Evolutionary conservation across 2,888 invertebrate genomes (phyloP).

Genomic region (Hydraecia micacea): DNA sequence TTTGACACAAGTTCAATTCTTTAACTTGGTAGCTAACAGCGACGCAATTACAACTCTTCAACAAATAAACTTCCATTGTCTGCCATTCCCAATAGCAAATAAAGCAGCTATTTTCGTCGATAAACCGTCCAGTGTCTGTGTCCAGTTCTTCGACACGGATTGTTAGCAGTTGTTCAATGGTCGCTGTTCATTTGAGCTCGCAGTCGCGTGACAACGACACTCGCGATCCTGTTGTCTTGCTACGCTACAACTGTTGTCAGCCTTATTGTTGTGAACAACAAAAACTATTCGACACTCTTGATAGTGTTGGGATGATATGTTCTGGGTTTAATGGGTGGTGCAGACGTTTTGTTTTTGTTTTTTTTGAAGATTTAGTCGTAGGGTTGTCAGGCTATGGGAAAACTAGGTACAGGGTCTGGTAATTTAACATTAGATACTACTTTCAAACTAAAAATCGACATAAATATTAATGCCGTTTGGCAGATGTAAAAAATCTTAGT

Average conservation of each 20-base stretch:
- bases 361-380: not conserved
- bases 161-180: slow-evolving; percentile 69
- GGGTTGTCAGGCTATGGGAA: not conserved
- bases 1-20: not conserved
- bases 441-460: not conserved
- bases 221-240: slow-evolving; percentile 70
- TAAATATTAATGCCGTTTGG: not conserved
- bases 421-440: not conserved
- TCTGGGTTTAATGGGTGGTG: slow-evolving; percentile 14
- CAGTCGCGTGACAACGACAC: slow-evolving; percentile 72
- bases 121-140: slow-evolving; percentile 58
- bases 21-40: not conserved
- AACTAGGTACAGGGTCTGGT: not conserved
- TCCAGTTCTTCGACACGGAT: slow-evolving; percentile 69
- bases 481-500: not conserved
- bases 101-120: slow-evolving; percentile 61
- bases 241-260: slow-evolving; percentile 55
- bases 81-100: slow-evolving; percentile 41
- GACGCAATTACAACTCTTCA: slow-evolving; percentile 11
- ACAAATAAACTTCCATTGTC: slow-evolving; percentile 43
- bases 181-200: slow-evolving; percentile 73
- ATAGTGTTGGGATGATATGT: slow-evolving; percentile 33
- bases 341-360: not conserved
- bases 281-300: slow-evolving; percentile 54
- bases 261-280: slow-evolving; percentile 66